Conservation (phyloP, 2,113 vertebrate species). For the Grammomys surdaster region DNA sequence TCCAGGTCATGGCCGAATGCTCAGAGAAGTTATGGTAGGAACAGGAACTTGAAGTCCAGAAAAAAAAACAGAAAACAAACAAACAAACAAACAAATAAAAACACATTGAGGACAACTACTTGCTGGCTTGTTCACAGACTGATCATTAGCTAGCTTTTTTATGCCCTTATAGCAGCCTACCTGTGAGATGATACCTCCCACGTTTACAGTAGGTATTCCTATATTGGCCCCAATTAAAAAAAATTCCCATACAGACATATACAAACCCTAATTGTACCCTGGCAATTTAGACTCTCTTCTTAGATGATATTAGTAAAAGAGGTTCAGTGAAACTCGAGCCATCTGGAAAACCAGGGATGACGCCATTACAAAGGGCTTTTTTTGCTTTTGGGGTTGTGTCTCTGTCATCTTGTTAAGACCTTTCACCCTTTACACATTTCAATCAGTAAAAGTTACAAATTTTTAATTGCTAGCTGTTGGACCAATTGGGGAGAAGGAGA, state of each 20-base stretch:
- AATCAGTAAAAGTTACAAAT: not conserved
- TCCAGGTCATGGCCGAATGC: not conserved
- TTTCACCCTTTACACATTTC: not conserved
- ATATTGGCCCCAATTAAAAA: not conserved
- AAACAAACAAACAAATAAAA: not conserved
- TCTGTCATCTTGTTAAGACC: not conserved
- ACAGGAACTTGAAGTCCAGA: not conserved
- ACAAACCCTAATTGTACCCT: not conserved
- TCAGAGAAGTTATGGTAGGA: not conserved
- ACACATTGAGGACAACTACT: not conserved
- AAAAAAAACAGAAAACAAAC: too few species aligned
- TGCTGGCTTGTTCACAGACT: not conserved
- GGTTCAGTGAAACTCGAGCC: not conserved
- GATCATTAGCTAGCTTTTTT: not conserved
- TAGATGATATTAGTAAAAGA: not conserved
- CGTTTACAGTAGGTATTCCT: not conserved
- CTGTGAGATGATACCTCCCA: too few species aligned
- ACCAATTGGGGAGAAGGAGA: not conserved
- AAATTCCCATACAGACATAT: not conserved
- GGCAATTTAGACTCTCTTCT: too few species aligned
- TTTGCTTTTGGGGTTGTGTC: not conserved
- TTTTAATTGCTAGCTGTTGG: not conserved
- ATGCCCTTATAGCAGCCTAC: not conserved
- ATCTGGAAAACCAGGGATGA: not conserved
- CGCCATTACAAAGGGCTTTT: not conserved